phyloP scores from a whole-genome alignment of 1,140 invertebrate genomes.

The Araneus ventricosus region DNA sequence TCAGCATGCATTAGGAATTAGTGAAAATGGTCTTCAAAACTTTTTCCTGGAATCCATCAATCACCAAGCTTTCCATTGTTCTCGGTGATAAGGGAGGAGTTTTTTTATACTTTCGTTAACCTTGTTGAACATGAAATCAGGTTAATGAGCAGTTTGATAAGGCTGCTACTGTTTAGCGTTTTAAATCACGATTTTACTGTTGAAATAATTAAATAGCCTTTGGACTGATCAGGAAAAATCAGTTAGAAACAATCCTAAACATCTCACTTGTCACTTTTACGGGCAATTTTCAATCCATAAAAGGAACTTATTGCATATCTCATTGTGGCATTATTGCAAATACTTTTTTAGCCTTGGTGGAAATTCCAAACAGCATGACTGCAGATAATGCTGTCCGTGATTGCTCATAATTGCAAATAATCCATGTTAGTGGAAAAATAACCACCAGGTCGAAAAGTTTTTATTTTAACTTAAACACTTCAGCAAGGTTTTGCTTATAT shows the following conservation, averaged over 20 bases:
- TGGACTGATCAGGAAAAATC: neutral
- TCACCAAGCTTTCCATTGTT: neutral
- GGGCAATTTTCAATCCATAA: too few species aligned
- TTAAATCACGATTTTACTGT: neutral
- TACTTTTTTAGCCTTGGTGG: too few species aligned
- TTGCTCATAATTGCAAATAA: too few species aligned
- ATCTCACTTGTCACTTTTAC: too few species aligned
- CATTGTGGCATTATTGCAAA: too few species aligned
- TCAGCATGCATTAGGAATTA: neutral
- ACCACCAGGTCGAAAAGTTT: too few species aligned
- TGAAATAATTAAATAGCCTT: neutral
- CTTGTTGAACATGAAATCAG: neutral
- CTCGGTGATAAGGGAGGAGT: neutral
- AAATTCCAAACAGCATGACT: too few species aligned
- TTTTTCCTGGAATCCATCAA: neutral
- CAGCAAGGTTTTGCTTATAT: too few species aligned
- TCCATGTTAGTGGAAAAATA: too few species aligned
- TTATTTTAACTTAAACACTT: too few species aligned
- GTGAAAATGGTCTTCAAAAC: neutral
- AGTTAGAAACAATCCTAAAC: neutral
- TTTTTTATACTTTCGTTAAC: neutral
- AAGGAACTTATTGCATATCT: too few species aligned
- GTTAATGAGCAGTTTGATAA: slow-evolving; percentile 21
- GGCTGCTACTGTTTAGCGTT: neutral
- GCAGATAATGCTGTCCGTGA: too few species aligned